Conservation (phyloP, 2,888 invertebrate genomes). For the Lepidocyrtoides sp. region DNA sequence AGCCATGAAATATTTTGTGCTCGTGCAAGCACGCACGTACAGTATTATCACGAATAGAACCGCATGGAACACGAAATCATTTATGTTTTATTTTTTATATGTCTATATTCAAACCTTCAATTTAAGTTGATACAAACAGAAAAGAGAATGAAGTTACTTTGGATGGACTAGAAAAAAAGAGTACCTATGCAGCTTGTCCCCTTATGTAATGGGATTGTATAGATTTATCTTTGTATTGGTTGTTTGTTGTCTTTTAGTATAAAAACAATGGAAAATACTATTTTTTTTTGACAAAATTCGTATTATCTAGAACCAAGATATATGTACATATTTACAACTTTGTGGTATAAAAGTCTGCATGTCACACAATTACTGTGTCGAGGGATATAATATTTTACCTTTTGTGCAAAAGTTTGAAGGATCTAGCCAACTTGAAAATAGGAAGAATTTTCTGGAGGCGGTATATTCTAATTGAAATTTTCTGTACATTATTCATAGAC, state of each 20-base stretch:
- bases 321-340: neutral
- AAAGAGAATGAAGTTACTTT: no score
- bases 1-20: no score
- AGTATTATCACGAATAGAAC: neutral
- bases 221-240: no score
- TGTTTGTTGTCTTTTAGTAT: no score
- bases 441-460: conserved; percentile 13
- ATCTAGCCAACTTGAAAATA: neutral
- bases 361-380: neutral
- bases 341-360: neutral
- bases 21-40: neutral
- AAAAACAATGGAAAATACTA: no score
- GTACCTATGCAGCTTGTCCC: no score
- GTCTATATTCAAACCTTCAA: no score
- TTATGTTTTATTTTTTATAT: no score
- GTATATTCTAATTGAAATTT: conserved; percentile 24
- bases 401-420: neutral
- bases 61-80: neutral
- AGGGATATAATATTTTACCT: neutral
- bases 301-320: neutral
- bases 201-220: no score
- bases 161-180: no score
- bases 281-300: no score
- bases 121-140: no score
- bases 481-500: conserved; percentile 30